Conservation (phyloP, 2,797 vertebrate species). For the Tauraco hartlaubi region DNA sequence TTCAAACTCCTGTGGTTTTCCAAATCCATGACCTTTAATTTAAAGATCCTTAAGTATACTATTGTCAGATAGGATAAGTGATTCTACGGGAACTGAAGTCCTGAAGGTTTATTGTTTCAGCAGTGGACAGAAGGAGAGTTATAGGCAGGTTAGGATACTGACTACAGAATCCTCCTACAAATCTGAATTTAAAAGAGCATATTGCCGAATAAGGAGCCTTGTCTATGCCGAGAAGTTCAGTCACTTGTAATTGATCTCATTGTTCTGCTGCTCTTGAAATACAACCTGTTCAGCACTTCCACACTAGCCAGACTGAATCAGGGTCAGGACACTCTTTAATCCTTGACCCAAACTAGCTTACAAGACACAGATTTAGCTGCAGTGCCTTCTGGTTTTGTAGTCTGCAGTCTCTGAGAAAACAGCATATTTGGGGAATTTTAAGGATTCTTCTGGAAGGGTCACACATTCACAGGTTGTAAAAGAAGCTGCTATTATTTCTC, state of each 20-base stretch:
- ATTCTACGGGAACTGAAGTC: background rate
- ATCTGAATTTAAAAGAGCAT: background rate
- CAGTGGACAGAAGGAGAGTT: background rate
- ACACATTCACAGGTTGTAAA: background rate
- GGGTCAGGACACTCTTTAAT: background rate
- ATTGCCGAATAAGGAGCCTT: background rate
- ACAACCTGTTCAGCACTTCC: background rate
- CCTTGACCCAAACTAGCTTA: background rate
- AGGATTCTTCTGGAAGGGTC: background rate
- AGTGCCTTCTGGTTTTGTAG: background rate
- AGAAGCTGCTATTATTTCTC: background rate
- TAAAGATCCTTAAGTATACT: background rate
- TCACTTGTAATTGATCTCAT: background rate
- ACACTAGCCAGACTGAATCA: background rate
- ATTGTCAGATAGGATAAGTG: background rate
- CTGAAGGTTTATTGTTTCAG: background rate
- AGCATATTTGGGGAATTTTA: background rate
- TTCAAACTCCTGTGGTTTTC: background rate
- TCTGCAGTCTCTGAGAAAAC: background rate
- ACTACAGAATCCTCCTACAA: background rate
- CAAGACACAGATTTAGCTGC: background rate
- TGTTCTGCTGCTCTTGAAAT: constrained; percentile 23
- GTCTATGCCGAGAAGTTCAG: background rate
- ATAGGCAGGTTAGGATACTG: background rate
- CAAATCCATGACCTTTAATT: background rate